A percentile compares a stretch with the other conserved stretches of the same genome.
phyloP scores from a whole-genome alignment of 2,888 invertebrate genomes.

The Drosophila incognita region DNA sequence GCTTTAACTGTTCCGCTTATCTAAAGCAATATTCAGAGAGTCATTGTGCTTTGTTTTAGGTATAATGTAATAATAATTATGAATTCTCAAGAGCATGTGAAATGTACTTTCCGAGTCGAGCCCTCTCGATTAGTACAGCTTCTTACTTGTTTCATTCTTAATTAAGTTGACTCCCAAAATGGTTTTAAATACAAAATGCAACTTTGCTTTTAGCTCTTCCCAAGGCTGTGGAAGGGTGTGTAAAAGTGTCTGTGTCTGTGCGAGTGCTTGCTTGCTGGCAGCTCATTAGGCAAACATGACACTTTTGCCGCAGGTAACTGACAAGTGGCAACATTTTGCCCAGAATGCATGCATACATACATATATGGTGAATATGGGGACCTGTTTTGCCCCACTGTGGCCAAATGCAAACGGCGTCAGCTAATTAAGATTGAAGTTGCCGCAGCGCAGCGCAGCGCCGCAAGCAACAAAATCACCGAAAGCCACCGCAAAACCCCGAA shows the following conservation, averaged over 20 bases:
- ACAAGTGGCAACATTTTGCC: slow-evolving; percentile 26
- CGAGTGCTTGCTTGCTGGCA: slow-evolving; percentile 15
- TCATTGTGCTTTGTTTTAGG: neutral
- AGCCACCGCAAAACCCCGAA: slow-evolving; percentile 26
- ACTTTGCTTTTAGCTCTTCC: slow-evolving; percentile 1
- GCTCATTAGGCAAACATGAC: slow-evolving; percentile 61
- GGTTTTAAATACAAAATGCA: slow-evolving; percentile 30
- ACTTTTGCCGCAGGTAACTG: slow-evolving; percentile 32
- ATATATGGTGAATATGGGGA: slow-evolving; percentile 42
- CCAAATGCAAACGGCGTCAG: slow-evolving; percentile 70
- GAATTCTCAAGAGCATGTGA: slow-evolving; percentile 5
- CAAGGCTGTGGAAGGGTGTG: slow-evolving; percentile 1
- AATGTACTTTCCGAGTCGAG: neutral
- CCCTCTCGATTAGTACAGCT: neutral
- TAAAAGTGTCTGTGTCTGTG: slow-evolving; percentile 5
- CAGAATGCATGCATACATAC: slow-evolving; percentile 45
- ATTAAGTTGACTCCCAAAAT: slow-evolving; percentile 32
- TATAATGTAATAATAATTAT: slow-evolving; percentile 3
- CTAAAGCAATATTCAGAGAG: neutral
- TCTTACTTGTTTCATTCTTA: slow-evolving; percentile 17
- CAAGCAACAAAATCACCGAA: slow-evolving; percentile 30
- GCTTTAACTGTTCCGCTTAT: neutral
- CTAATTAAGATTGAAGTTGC: slow-evolving; percentile 79
- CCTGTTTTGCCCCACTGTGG: slow-evolving; percentile 41
- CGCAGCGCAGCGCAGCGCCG: slow-evolving; percentile 57